A percentile compares a stretch with the other conserved stretches of the same genome.
Conservation (phyloP, 2,888 invertebrate species). For the Mamestra brassicae region DNA sequence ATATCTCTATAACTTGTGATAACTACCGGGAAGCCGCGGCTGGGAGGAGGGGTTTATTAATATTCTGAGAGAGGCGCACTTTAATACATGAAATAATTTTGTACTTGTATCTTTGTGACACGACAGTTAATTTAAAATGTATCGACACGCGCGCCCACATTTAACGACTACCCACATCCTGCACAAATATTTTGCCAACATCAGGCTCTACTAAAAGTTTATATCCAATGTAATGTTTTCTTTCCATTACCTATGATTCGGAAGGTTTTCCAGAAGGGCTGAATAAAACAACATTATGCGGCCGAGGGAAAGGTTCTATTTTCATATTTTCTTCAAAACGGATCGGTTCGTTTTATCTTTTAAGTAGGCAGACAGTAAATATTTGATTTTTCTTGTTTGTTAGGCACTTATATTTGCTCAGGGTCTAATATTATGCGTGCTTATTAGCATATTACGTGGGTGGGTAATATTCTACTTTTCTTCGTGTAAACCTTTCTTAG, state of each 20-base stretch:
- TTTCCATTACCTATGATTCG: constrained; percentile 82
- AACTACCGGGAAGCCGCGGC: constrained; percentile 39
- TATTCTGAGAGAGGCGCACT: constrained; percentile 22
- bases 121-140: constrained; percentile 50
- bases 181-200: constrained; percentile 62
- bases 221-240: constrained; percentile 76
- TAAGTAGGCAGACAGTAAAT: constrained; percentile 58
- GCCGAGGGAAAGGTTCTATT: constrained; percentile 65
- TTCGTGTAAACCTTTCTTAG: not conserved
- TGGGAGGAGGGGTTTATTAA: constrained; percentile 8
- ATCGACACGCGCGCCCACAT: constrained; percentile 38
- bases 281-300: constrained; percentile 76
- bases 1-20: constrained; percentile 70
- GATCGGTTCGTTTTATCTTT: constrained; percentile 65
- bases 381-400: constrained; percentile 54
- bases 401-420: constrained; percentile 15
- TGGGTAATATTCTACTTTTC: not conserved
- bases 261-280: constrained; percentile 72
- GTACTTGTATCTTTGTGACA: constrained; percentile 26
- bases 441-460: constrained; percentile 15
- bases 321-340: constrained; percentile 69
- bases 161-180: constrained; percentile 39
- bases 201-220: constrained; percentile 71
- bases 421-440: constrained; percentile 13
- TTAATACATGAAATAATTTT: constrained; percentile 34